Conservation (phyloP, 2,888 invertebrate genomes). For the Siphlonurus alternatus region DNA sequence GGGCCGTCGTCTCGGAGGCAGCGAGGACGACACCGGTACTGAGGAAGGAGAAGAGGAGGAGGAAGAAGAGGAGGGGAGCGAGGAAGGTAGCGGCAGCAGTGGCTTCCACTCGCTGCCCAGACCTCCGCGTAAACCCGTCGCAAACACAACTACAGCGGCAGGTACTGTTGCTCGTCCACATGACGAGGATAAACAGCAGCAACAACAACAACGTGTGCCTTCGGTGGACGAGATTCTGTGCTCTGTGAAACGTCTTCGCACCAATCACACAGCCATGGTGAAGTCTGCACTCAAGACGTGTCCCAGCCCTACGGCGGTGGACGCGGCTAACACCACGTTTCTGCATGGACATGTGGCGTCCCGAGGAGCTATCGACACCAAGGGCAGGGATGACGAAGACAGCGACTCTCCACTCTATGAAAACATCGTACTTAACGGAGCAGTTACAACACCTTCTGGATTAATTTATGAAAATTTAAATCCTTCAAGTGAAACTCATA, state of each 20-base stretch:
- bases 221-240: conserved; percentile 16
- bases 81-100: background rate
- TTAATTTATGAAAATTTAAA: background rate
- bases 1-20: background rate
- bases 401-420: background rate
- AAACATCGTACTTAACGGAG: background rate
- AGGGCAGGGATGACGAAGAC: background rate
- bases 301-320: background rate
- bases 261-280: conserved; percentile 13
- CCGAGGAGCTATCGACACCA: background rate
- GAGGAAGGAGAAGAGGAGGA: conserved; percentile 3
- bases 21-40: background rate
- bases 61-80: background rate
- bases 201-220: background rate
- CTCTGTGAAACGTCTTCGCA: conserved; percentile 15
- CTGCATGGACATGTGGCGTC: background rate
- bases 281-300: conserved; percentile 9
- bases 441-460: background rate
- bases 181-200: background rate
- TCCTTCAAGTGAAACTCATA: background rate
- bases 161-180: background rate
- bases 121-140: background rate
- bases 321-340: background rate
- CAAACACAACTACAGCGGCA: too few relatives aligned
- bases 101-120: background rate